Base-by-base conservation (phyloP, 2,113 vertebrate genomes). In the Platysternon megacephalum region DNA sequence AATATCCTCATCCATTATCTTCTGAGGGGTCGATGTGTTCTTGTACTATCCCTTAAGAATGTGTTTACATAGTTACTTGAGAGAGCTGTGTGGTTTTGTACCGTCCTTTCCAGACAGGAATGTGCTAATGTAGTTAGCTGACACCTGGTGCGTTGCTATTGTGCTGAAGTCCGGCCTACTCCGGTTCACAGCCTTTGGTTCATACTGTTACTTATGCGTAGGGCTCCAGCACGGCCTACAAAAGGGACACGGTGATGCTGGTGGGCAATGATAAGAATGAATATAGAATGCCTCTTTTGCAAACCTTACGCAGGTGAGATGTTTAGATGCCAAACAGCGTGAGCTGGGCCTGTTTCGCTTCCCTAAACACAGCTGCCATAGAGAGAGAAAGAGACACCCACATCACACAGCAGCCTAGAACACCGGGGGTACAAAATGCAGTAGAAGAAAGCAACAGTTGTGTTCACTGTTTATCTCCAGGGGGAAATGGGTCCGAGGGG, bases 401-500 rank as follows among this genome's bases (percentile, higher is more conserved):
- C 24, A 26, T 22, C 39, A 24, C 24, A 44, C 9, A 24, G 24
- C 21, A 12, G 74, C 1, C 44, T 90, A 17, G 68, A 53, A 6
- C 2, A 8, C 8, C 32, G 68, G 16, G 11, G 12, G 10, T n/a
- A 1, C 21, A 80, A 48, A 46, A 86, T 4, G 5, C 7, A 7
- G 26, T n/a, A 49, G 2, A 11, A 56, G 21, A 86, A 52, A 0
- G 0, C 95, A 84, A 94, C 42, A 17, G 5, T 2, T 32, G 12
- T 24, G 44, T 48, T 80, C 53, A 44, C 72, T 42, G 2, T 97
- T 89, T 95, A 53, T 52, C 48, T 83, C 88, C 6, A 99, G 99
- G 99, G 99, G 8, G 98, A 98, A 32, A 97, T 96, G 72, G 99
- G 99, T 48, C 94, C 9, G 13, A 98, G 98, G 94, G 99, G 99